Conservation (phyloP, 1,140 invertebrate species). For the Apocrypta bakeri region DNA sequence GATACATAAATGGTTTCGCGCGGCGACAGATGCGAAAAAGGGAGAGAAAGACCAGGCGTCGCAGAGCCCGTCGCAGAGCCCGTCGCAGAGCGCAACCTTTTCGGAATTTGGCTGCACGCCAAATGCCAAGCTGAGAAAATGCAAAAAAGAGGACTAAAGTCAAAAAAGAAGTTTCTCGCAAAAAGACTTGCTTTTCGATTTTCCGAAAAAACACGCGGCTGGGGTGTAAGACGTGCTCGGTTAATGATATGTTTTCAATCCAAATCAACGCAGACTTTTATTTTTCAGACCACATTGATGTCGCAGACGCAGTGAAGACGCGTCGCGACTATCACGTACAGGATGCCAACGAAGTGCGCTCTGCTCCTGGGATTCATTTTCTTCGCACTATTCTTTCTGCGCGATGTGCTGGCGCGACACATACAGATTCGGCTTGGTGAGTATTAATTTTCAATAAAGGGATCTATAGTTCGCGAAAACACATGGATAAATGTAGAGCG, state of each 20-base stretch:
- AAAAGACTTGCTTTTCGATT: slow-evolving; percentile 49
- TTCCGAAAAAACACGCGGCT: background rate
- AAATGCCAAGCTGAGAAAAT: slow-evolving; percentile 50
- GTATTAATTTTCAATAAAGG: slow-evolving; percentile 11
- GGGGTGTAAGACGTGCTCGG: too few species aligned
- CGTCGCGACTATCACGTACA: slow-evolving; percentile 52
- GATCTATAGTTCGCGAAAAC: too few species aligned
- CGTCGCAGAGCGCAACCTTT: slow-evolving; percentile 59
- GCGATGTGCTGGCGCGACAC: slow-evolving; percentile 49
- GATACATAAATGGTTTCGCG: too few species aligned
- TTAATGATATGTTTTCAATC: too few species aligned
- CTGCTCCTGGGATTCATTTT: slow-evolving; percentile 61
- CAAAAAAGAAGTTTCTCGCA: background rate
- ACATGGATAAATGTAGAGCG: too few species aligned
- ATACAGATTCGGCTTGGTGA: slow-evolving; percentile 63
- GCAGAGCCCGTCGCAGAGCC: too few species aligned
- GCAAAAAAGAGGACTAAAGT: slow-evolving; percentile 17
- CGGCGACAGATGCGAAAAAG: background rate
- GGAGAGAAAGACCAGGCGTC: slow-evolving; percentile 52
- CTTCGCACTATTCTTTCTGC: slow-evolving; percentile 57
- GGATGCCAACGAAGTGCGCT: slow-evolving; percentile 61
- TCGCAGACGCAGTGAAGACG: slow-evolving; percentile 55
- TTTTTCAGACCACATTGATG: slow-evolving; percentile 64
- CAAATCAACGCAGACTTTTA: background rate
- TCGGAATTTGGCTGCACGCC: slow-evolving; percentile 58